These are phyloP conservation scores for Microtus richardsoni DNA, from an alignment of 2,113 vertebrate species.

Conservation along the genomic window DNA sequence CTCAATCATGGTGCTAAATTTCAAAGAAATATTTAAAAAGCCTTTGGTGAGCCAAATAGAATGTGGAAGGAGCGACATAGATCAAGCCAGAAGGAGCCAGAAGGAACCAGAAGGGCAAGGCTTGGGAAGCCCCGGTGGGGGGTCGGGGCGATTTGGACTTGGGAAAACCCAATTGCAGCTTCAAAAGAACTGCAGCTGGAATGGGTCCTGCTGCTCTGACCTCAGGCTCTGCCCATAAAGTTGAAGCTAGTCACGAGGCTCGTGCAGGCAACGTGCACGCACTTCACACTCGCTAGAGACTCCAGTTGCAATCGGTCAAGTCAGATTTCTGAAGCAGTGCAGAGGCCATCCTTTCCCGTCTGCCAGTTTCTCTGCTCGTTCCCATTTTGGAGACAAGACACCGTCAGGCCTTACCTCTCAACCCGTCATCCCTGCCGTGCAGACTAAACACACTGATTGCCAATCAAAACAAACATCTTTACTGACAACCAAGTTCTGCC, in stretches of 20 bases:
- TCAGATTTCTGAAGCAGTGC: not conserved
- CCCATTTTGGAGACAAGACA: not conserved
- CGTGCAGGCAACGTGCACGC: not conserved
- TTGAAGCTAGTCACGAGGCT: not conserved
- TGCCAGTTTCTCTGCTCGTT: not conserved
- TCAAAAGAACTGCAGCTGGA: not conserved
- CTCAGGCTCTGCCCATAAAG: constrained; percentile 3
- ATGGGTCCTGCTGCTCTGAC: not conserved
- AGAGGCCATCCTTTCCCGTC: not conserved
- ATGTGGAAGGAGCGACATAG: not conserved
- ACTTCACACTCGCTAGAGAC: not conserved
- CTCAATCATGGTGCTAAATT: not conserved
- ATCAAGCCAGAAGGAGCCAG: not conserved
- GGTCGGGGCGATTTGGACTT: not conserved
- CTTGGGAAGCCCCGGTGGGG: not conserved
- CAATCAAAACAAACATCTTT: constrained; percentile 79
- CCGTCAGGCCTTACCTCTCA: constrained; percentile 15
- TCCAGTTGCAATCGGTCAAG: not conserved
- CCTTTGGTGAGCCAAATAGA: not conserved
- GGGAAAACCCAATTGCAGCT: not conserved
- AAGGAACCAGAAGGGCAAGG: not conserved
- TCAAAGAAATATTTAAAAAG: constrained; percentile 33
- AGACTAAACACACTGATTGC: constrained; percentile 75
- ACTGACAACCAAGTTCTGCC: constrained; percentile 57
- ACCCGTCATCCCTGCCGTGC: not conserved